Base-by-base conservation (phyloP, 2,113 vertebrate genomes). In the Myrmecophaga tridactyla region DNA sequence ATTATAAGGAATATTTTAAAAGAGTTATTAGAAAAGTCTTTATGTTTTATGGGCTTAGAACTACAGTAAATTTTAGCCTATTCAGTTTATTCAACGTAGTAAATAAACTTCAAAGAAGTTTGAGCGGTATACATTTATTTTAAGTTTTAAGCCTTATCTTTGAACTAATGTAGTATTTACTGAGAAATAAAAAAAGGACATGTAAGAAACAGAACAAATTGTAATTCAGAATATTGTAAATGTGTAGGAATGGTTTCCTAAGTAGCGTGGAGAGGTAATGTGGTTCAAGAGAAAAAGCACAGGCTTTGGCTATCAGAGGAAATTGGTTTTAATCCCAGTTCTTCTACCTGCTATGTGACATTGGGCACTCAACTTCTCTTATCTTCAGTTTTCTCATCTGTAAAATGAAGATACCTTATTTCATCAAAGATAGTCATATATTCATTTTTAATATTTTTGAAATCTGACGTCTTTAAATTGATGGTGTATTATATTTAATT, bases 91-190 rank as follows among this genome's bases (percentile, higher is more conserved):
- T 56, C 77, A 63, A 48, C 84, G 48, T 73, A 58, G 69, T 90
- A 94, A 67, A 43, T 94, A 41, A 91, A 11, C 53, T 46, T 92
- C 43, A 63, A 34, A 82, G 48, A 5, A 43, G 21, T 34, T 72
- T 34, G n/a, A 36, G 25, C 43, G 27, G 48, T 73, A 43, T 15
- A 75, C 58, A 14, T 87, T 70, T 60, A 48, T 58, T 76, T 83
- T 86, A 56, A 60, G 75, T 91, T 60, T 83, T 41, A 95, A 87
- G 9, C 93, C 76, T 90, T 73, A n/a, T 93, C 39, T 85, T 90
- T 86, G 53, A 87, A 70, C 36, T 82, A 82, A 90, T 53, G 48
- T 75, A 51, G 25, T 70, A 81, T 85, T 93, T 60, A 53, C 3
- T 4, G 46, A 86, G 46, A 51, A 62, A 69, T n/a, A 83, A 88